Conservation (phyloP, 53 echinoderm and acorn worm genomes). For the Echinarachnius parma region DNA sequence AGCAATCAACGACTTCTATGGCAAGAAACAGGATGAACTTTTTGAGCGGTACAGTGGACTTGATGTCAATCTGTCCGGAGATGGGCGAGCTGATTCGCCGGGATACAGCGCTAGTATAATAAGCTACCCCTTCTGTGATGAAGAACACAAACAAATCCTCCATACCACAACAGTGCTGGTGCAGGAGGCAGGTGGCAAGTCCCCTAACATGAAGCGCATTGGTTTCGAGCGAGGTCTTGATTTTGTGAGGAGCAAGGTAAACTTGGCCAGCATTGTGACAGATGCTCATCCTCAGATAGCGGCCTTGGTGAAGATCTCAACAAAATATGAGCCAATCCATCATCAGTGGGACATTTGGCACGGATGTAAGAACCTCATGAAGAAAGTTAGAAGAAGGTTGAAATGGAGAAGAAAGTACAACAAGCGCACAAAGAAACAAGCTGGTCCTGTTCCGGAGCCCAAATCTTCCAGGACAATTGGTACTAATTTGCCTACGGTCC, state of each 20-base stretch:
- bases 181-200: conserved; percentile 44
- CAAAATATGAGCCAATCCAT: conserved; percentile 21
- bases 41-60: conserved; percentile 2
- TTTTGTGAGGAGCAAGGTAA: conserved; percentile 15
- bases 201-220: conserved; percentile 50
- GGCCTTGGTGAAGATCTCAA: conserved; percentile 31
- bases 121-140: conserved; percentile 30
- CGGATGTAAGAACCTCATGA: conserved; percentile 36
- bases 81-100: conserved; percentile 32
- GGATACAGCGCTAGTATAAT: conserved; percentile 35
- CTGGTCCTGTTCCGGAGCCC: too few species aligned
- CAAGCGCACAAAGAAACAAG: too few species aligned
- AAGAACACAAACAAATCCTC: conserved; percentile 25
- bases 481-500: too few species aligned
- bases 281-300: conserved; percentile 51
- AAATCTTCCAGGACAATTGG: too few species aligned
- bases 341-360: conserved; percentile 50
- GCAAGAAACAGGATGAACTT: conserved; percentile 6
- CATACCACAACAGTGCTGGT: conserved; percentile 21
- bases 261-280: conserved; percentile 31
- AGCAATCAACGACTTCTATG: conserved; percentile 27
- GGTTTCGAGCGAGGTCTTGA: conserved; percentile 41
- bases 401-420: too few species aligned
- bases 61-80: conserved; percentile 30
- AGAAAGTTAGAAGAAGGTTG: conserved; percentile 13